phyloP scores from a whole-genome alignment of 2,888 invertebrate species.

The Candidula unifasciata region DNA sequence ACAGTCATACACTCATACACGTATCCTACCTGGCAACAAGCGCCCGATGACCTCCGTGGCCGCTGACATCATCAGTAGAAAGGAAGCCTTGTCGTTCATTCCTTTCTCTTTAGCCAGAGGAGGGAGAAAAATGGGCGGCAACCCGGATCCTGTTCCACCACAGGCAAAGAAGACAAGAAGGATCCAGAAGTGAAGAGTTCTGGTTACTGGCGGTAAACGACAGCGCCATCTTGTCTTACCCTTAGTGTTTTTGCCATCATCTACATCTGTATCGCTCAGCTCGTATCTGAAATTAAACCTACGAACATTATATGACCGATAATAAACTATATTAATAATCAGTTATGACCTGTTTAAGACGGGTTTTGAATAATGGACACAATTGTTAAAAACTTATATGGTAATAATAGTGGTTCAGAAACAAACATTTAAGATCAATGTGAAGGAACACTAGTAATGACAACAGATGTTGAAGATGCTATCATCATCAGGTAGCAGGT shows the following conservation, averaged over 20 bases:
- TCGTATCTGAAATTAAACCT: background rate
- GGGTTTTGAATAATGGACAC: too few relatives aligned
- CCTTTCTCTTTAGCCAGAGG: conserved; percentile 56
- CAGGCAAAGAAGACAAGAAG: conserved; percentile 20
- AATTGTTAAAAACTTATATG: too few relatives aligned
- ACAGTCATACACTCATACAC: too few relatives aligned
- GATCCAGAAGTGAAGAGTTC: conserved; percentile 15
- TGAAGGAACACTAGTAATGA: too few relatives aligned
- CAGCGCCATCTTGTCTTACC: conserved; percentile 17
- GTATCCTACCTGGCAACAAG: conserved; percentile 33
- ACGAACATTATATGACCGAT: too few relatives aligned
- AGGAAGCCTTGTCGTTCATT: conserved; percentile 50
- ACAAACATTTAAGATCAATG: too few relatives aligned
- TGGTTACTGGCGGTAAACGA: background rate
- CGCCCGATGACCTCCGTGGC: conserved; percentile 52
- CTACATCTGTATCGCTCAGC: background rate
- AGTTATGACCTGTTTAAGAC: too few relatives aligned
- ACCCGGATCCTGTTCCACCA: conserved; percentile 10
- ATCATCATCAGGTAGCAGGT: too few relatives aligned
- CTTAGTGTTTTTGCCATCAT: background rate
- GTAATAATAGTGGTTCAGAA: too few relatives aligned
- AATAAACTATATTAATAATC: too few relatives aligned
- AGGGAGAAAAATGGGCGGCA: conserved; percentile 54
- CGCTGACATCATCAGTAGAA: conserved; percentile 54
- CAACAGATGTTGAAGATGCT: too few relatives aligned